These are phyloP conservation scores for Enteromius fasciolatus DNA, from an alignment of 2,797 vertebrate genomes.

Conservation along the genomic window DNA sequence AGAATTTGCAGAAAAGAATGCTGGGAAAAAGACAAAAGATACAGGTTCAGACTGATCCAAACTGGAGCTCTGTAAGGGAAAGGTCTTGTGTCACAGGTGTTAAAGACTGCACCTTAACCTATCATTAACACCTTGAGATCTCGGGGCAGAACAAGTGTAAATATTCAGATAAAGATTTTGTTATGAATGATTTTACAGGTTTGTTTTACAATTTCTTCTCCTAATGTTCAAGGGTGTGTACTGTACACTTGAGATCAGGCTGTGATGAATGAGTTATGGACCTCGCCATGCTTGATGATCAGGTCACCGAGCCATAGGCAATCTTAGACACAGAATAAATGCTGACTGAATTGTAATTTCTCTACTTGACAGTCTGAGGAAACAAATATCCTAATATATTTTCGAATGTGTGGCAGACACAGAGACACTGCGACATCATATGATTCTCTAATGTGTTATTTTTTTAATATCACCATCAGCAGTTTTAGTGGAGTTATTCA, in stretches of 20 bases:
- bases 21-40: not conserved
- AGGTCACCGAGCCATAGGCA: not conserved
- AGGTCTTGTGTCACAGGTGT: conserved; percentile 79
- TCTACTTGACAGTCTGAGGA: not conserved
- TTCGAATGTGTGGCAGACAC: not conserved
- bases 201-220: not conserved
- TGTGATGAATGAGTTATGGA: not conserved
- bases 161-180: conserved; percentile 68
- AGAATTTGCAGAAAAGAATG: conserved; percentile 26
- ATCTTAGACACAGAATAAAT: not conserved
- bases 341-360: not conserved
- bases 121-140: conserved; percentile 84
- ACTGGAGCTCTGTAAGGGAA: conserved; percentile 61
- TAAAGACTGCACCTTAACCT: conserved; percentile 74
- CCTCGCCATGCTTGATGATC: too few species aligned
- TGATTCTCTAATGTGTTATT: not conserved
- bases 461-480: not conserved
- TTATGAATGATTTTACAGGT: not conserved
- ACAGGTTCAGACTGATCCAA: conserved; percentile 57
- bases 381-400: too few species aligned
- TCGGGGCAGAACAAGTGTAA: conserved; percentile 73
- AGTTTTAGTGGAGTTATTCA: not conserved
- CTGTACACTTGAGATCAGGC: not conserved
- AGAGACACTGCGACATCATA: not conserved
- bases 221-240: not conserved